Evolutionary conservation across 2,888 invertebrate species (phyloP).

Genomic region (Tolmerus cingulatus): DNA sequence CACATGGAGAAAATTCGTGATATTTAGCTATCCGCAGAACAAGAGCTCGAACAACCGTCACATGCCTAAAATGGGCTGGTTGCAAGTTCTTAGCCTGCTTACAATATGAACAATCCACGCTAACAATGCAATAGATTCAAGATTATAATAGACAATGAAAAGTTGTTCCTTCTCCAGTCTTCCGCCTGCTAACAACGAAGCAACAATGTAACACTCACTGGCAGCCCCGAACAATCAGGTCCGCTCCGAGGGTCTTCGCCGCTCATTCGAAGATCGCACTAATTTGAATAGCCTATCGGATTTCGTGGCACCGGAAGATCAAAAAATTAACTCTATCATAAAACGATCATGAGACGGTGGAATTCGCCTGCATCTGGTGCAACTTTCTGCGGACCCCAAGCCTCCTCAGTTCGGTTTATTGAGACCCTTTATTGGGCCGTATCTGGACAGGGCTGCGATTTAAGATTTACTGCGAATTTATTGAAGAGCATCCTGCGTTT

Average conservation of each 20-base stretch:
- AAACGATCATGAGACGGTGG: constrained; percentile 24
- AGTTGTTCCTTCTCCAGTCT: constrained; percentile 35
- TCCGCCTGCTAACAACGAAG: constrained; percentile 39
- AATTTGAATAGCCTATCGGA: constrained; percentile 34
- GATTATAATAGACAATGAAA: constrained; percentile 42
- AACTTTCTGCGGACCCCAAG: not conserved
- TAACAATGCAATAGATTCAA: constrained; percentile 42
- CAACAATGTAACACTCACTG: constrained; percentile 34
- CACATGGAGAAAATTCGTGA: constrained; percentile 38
- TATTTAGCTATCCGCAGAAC: constrained; percentile 38
- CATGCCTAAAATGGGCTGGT: constrained; percentile 34
- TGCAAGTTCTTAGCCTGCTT: constrained; percentile 22
- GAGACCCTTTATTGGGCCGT: constrained; percentile 7
- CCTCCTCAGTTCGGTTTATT: constrained; percentile 17
- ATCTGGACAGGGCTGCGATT: not conserved
- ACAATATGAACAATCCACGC: constrained; percentile 41
- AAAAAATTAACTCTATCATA: constrained; percentile 40
- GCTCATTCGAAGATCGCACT: constrained; percentile 32
- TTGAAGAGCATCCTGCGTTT: not conserved
- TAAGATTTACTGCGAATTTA: constrained; percentile 9
- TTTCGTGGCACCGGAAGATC: constrained; percentile 28
- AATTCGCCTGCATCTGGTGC: constrained; percentile 13
- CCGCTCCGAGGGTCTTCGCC: not conserved
- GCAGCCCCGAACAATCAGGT: constrained; percentile 33
- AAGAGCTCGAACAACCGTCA: constrained; percentile 41